Evolutionary conservation across 1,140 invertebrate genomes (phyloP).

Genomic region (Penaeus vannamei): DNA sequence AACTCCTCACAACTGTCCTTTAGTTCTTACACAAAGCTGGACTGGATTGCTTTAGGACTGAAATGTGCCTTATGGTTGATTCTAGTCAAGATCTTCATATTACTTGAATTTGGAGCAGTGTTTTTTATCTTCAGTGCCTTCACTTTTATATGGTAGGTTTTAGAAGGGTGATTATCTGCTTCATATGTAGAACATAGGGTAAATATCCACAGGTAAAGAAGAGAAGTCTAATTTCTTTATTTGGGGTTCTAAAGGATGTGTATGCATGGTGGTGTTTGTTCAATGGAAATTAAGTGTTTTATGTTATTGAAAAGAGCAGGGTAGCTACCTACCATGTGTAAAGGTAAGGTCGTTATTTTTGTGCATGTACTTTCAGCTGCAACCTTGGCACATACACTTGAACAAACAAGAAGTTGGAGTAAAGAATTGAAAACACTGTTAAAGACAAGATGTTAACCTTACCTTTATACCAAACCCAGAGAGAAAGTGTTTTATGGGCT

Average conservation of each 20-base stretch:
- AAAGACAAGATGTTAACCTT: too few species aligned
- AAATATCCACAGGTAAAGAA: neutral
- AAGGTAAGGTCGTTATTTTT: too few species aligned
- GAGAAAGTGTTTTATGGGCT: too few species aligned
- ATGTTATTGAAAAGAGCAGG: too few species aligned
- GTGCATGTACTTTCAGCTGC: too few species aligned
- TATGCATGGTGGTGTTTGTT: neutral
- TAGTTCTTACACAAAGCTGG: slow-evolving; percentile 35
- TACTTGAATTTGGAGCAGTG: slow-evolving; percentile 90
- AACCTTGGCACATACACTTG: too few species aligned
- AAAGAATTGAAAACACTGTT: too few species aligned
- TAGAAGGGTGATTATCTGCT: slow-evolving; percentile 80
- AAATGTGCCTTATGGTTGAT: slow-evolving; percentile 77
- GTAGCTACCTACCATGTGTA: too few species aligned
- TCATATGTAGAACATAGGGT: slow-evolving; percentile 83
- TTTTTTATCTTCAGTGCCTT: slow-evolving; percentile 86
- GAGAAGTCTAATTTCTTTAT: neutral
- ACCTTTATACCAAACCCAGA: too few species aligned
- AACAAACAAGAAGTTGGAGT: too few species aligned
- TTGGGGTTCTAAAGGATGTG: neutral
- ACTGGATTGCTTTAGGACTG: slow-evolving; percentile 39
- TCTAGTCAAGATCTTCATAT: slow-evolving; percentile 80
- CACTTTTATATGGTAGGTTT: slow-evolving; percentile 55
- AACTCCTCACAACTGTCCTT: neutral
- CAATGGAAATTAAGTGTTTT: too few species aligned